phyloP scores from a whole-genome alignment of 2,888 invertebrate genomes.

The Drosophila mimica region DNA sequence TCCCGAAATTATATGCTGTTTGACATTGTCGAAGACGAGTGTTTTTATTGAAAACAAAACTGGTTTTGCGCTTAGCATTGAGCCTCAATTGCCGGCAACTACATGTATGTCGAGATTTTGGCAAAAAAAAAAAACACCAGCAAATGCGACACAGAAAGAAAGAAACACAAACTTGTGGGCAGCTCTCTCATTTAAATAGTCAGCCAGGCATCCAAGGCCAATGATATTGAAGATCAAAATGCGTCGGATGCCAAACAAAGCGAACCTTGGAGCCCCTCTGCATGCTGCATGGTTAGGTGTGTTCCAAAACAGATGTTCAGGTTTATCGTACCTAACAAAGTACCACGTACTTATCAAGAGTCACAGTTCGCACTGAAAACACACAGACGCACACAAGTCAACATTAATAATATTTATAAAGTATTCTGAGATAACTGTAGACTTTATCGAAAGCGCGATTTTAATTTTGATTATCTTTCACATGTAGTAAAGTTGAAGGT shows the following conservation, averaged over 20 bases:
- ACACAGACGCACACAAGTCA: background rate
- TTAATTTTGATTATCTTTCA: conserved; percentile 11
- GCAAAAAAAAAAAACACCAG: conserved; percentile 30
- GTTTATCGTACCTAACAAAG: background rate
- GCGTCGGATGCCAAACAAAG: conserved; percentile 34
- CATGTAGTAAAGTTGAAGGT: conserved; percentile 10
- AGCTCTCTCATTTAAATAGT: conserved; percentile 49
- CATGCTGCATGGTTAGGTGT: background rate
- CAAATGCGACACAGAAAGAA: conserved; percentile 19
- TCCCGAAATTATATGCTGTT: conserved; percentile 48
- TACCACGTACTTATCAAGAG: conserved; percentile 16
- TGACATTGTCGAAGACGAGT: conserved; percentile 38
- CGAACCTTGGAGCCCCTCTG: conserved; percentile 39
- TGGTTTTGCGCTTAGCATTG: conserved; percentile 71
- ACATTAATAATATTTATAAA: conserved; percentile 10
- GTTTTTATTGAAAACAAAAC: conserved; percentile 43
- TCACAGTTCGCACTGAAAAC: conserved; percentile 25
- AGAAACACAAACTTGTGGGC: conserved; percentile 54
- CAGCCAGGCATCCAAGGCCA: conserved; percentile 44
- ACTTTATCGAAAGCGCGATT: background rate
- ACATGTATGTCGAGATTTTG: conserved; percentile 31
- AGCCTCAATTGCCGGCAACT: conserved; percentile 53
- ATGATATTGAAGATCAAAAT: conserved; percentile 22
- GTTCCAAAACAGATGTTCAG: background rate
- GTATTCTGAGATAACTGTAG: conserved; percentile 21